phyloP scores from a whole-genome alignment of 2,797 vertebrate genomes.

The Borostomias antarcticus region DNA sequence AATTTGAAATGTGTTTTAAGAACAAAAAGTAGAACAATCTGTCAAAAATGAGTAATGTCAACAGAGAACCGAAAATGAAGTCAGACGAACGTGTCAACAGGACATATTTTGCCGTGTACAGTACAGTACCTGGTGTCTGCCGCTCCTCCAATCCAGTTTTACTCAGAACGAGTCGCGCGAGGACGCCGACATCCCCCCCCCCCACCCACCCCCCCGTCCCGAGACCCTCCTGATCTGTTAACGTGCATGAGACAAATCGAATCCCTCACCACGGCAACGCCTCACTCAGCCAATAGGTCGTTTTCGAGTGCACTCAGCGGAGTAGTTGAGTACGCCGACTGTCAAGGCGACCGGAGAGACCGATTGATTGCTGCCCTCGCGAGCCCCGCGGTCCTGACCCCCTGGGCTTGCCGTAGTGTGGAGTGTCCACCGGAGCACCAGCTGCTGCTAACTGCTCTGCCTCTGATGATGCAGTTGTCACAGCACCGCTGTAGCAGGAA shows the following conservation, averaged over 20 bases:
- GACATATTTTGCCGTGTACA: too few species aligned
- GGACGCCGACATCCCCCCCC: not conserved
- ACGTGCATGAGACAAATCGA: not conserved
- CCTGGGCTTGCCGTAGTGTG: conserved; percentile 50
- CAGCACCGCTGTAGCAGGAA: conserved; percentile 21
- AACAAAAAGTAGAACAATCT: too few species aligned
- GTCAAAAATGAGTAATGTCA: too few species aligned
- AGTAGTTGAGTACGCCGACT: conserved; percentile 18
- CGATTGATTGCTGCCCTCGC: conserved; percentile 55
- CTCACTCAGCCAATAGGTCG: not conserved
- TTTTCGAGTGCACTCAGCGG: not conserved
- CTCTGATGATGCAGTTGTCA: conserved; percentile 42
- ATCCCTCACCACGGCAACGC: not conserved
- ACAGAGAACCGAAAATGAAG: too few species aligned
- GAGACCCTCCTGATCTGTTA: not conserved
- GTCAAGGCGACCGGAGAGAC: conserved; percentile 49
- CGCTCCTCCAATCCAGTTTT: too few species aligned
- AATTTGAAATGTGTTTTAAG: too few species aligned
- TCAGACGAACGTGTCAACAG: too few species aligned
- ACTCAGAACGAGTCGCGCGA: too few species aligned
- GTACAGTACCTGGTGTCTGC: too few species aligned
- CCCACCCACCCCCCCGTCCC: too few species aligned
- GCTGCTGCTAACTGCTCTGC: conserved; percentile 39
- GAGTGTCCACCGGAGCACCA: conserved; percentile 46
- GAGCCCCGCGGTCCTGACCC: conserved; percentile 57